Base-by-base conservation (phyloP, 2,888 invertebrate genomes). In the Nemurella pictetii region DNA sequence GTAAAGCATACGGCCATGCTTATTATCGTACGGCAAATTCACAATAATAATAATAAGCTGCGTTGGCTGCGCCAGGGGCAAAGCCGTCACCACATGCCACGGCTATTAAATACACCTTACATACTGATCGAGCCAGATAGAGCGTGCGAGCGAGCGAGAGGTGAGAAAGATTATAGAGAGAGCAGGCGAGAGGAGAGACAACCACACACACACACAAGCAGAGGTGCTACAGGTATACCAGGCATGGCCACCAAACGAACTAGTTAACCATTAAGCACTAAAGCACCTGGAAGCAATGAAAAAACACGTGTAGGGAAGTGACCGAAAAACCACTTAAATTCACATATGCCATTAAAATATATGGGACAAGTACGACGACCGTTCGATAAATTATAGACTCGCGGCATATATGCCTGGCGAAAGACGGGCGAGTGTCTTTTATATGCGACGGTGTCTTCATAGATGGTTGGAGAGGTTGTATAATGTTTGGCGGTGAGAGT, bases 21-120 rank as follows among this genome's bases (percentile, higher is more conserved):
- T 75, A 75, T 75, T 75, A 75, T 55, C 55, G 5, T 25, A 75
- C n/a, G 26, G 75, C 75, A 75, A 75, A 27, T 75, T 75, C 75
- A 75, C 12, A 75, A 27, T 75, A 75, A 27, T 55, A 55, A 55
- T 55, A 55, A 55, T 55, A 55, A 55, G 55, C 55, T 55, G 20
- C 15, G 3, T 3, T 55, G 55, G 55, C 55, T 20, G 55, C n/a
- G n/a, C 55, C 55, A 20, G 2, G 55, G 55, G 55, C 55, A 2
- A 55, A 55, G 20, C 55, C 55, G 20, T 55, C 55, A 55, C 55
- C 55, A 55, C 55, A 55, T 55, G 55, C 55, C 9, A 55, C 20
- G 12, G 55, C 55, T 55, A 55, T 55, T 55, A 55, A 55, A 55
- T 55, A 15, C 55, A 55, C 55, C 15, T 55, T 55, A 55, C 12